These are phyloP conservation scores for Chouioia cunea DNA, from an alignment of 2,888 invertebrate genomes.

Conservation along the genomic window DNA sequence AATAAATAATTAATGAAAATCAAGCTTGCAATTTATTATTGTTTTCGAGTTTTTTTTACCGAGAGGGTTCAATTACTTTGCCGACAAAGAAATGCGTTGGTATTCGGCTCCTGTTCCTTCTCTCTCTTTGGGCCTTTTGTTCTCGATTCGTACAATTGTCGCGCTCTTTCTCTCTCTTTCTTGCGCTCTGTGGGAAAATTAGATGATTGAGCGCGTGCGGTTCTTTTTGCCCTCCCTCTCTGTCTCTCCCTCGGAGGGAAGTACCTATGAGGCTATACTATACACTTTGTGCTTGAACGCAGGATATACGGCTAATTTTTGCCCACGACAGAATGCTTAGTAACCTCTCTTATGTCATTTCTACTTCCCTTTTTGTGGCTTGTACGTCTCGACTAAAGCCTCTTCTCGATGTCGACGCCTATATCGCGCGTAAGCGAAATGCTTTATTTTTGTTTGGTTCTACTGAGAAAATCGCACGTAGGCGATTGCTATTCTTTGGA, in stretches of 20 bases:
- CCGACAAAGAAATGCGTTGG: neutral
- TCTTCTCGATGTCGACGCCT: neutral
- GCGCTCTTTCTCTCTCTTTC: no score
- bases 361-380: neutral
- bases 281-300: neutral
- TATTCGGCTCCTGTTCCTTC: conserved; percentile 21
- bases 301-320: neutral
- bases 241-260: conserved; percentile 16
- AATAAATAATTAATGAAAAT: no score
- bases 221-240: conserved; percentile 1
- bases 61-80: conserved; percentile 29
- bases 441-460: no score
- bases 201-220: conserved; percentile 29
- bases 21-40: no score
- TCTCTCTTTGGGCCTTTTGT: conserved; percentile 37
- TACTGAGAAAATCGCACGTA: no score
- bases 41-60: neutral
- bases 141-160: conserved; percentile 40
- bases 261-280: neutral
- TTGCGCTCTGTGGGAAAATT: conserved; percentile 44
- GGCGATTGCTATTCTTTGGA: no score
- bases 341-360: neutral
- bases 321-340: no score
- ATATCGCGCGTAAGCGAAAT: no score
- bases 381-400: no score